Evolutionary conservation across 2,113 vertebrate genomes (phyloP).

Genomic region (Xiphorhynchus elegans): DNA sequence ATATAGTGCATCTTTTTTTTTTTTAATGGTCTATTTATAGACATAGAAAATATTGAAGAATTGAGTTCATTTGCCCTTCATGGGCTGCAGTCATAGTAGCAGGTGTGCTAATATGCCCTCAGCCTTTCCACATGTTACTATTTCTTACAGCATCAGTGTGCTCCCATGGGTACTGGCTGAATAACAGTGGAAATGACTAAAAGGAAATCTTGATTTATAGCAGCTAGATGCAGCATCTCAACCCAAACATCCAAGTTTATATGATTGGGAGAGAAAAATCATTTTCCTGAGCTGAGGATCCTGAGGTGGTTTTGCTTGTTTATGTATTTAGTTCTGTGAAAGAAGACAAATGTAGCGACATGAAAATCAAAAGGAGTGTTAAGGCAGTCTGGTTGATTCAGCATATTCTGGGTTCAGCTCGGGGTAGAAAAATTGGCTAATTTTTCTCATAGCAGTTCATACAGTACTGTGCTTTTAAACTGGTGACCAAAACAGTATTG

Average conservation of each 20-base stretch:
- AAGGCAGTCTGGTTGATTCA: neutral
- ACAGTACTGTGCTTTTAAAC: neutral
- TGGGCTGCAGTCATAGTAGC: neutral
- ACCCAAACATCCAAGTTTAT: neutral
- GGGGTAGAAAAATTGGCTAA: neutral
- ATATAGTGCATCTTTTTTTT: neutral
- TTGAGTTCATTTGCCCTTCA: neutral
- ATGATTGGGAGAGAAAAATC: neutral
- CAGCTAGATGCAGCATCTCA: neutral
- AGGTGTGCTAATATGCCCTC: neutral
- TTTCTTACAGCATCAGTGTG: neutral
- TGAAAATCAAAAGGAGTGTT: fast-evolving
- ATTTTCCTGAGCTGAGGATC: neutral
- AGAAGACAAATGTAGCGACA: neutral
- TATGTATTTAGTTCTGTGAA: neutral
- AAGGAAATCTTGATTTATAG: neutral
- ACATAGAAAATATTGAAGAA: neutral
- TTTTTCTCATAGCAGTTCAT: neutral
- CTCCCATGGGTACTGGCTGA: neutral
- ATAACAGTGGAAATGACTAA: neutral
- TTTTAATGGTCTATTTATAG: neutral
- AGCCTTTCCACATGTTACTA: neutral
- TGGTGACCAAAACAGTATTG: neutral
- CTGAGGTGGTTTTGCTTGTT: neutral
- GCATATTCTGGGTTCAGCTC: neutral